Evolutionary conservation across 2,888 invertebrate species (phyloP), one percentile per base, ranked within the genome.

Genomic region (Agrypnus murinus): DNA sequence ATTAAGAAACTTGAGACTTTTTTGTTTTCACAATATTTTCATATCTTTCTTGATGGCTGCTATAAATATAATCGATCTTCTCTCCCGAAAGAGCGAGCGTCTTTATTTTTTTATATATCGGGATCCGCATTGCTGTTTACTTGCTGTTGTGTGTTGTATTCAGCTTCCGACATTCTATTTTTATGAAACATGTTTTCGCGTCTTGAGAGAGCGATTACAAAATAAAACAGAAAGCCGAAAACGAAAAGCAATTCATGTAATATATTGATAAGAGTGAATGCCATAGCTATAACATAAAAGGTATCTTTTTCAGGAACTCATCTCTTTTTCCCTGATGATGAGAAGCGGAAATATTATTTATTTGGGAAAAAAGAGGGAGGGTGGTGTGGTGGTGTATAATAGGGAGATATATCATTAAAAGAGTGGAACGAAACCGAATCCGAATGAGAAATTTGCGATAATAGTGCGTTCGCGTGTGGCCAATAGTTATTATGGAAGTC

Each of bases 381-480:
- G 25, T 5, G 25, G 25, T 3, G 25, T 2, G 25, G 25, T 25
- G 36, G n/a, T 7, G n/a, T 38, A 55, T 55, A 55, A 55, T 55
- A 10, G 7, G 15, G 55, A 36, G 5, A 59, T 46, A 45, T 31
- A 50, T n/a, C n/a, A n/a, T 63, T 48, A 50, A 50, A n/a, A n/a
- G n/a, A 63, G 48, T 5, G 36, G 45, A n/a, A 50, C 32, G 25
- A 9, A 63, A 63, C 36, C 25, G 46, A 17, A n/a, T 19, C 53
- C 55, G 17, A 58, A 58, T 32, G 38, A 57, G 58, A 65, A 58
- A 58, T 58, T 65, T 58, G 46, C 38, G 43, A 57, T 68, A 68
- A 68, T 68, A 68, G 62, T 63, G 25, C 31, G 55, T 63, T 68
- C 62, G 68, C 68, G 68, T 68, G 68, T 46, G 63, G 62, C n/a